These are phyloP conservation scores for Battus philenor DNA, from an alignment of 1,140 invertebrate species.

Conservation along the genomic window DNA sequence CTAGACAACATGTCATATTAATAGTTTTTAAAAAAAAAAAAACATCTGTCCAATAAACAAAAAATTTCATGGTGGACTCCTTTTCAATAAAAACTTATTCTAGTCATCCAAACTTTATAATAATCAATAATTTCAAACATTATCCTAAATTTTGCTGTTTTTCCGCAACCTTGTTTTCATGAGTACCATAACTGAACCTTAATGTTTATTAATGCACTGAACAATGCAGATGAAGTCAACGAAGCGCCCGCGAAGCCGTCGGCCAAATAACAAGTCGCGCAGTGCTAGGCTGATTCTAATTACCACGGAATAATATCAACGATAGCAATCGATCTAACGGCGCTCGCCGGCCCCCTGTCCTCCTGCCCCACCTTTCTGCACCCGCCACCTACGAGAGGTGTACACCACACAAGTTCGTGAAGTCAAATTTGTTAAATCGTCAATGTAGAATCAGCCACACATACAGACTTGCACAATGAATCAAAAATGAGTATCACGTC, in stretches of 20 bases:
- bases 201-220: no score
- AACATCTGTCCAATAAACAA: no score
- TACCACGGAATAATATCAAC: conserved; percentile 60
- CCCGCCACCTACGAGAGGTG: conserved; percentile 10
- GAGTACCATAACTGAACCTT: no score
- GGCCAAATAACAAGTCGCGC: conserved; percentile 39
- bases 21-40: no score
- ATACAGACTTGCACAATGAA: background rate
- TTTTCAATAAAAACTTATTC: no score
- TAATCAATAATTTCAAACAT: no score
- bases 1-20: no score
- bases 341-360: conserved; percentile 26
- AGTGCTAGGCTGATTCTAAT: conserved; percentile 57
- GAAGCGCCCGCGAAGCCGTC: conserved; percentile 6
- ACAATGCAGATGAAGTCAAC: background rate
- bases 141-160: no score
- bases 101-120: no score
- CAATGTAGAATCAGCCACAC: conserved; percentile 24
- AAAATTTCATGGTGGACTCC: no score
- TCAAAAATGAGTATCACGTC: no score
- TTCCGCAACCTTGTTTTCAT: no score
- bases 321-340: conserved; percentile 65
- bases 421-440: conserved; percentile 52
- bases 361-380: conserved; percentile 24
- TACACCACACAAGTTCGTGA: conserved; percentile 19